Conservation (phyloP, 2,888 invertebrate genomes). For the Schrankia costaestrigalis region DNA sequence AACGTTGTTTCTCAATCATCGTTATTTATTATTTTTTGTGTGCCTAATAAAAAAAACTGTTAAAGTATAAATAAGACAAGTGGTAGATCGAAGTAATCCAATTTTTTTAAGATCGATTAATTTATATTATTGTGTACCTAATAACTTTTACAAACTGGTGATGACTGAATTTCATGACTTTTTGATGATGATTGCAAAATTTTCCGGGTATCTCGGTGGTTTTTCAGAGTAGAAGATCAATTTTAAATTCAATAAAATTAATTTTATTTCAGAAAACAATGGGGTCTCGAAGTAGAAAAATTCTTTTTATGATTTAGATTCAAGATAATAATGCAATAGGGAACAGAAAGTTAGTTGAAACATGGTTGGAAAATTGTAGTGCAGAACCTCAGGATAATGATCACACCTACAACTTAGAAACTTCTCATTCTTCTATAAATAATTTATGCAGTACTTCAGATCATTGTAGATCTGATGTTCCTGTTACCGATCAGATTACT, state of each 20-base stretch:
- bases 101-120: no score
- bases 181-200: no score
- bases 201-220: no score
- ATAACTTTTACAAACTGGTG: no score
- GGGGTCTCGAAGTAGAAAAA: slow-evolving; percentile 3
- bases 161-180: no score
- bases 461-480: neutral
- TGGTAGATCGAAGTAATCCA: no score
- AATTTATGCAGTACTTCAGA: slow-evolving; percentile 1
- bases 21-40: no score
- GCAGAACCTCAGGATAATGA: slow-evolving; percentile 1
- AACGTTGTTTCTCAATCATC: no score
- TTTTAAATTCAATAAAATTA: neutral
- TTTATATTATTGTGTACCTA: no score
- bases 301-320: neutral
- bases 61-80: no score
- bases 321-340: slow-evolving; percentile 1
- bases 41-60: no score
- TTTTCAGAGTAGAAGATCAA: no score
- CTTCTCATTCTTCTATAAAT: slow-evolving; percentile 2
- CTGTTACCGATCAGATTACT: neutral
- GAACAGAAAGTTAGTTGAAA: slow-evolving; percentile 2
- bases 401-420: neutral
- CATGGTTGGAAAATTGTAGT: neutral
- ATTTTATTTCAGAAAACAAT: slow-evolving; percentile 1